Evolutionary conservation across 2,888 invertebrate species (phyloP).

Genomic region (Eupithecia vulgata): DNA sequence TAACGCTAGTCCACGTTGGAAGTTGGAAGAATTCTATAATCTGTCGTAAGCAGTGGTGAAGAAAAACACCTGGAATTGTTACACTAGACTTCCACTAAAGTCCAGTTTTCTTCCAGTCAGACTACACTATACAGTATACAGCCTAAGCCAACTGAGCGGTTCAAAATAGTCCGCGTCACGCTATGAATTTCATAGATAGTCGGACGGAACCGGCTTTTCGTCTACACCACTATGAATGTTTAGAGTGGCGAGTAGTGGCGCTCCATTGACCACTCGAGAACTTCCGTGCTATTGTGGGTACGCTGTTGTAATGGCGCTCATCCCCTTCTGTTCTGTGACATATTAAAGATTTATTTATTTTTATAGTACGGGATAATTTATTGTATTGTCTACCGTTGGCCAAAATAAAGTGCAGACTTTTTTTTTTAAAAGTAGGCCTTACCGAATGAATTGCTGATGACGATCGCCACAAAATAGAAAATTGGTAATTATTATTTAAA

Average conservation of each 20-base stretch:
- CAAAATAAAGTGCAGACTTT: neutral
- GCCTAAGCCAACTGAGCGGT: neutral
- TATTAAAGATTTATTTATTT: conserved; percentile 36
- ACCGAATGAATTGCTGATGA: neutral
- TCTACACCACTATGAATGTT: conserved; percentile 33
- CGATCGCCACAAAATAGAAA: neutral
- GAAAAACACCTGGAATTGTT: no score
- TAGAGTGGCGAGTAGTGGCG: conserved; percentile 53
- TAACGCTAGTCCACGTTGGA: no score
- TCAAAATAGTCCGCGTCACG: neutral
- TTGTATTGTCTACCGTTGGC: neutral
- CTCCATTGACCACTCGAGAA: conserved; percentile 72
- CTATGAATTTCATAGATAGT: neutral
- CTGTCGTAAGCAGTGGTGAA: no score
- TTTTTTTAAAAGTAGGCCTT: neutral
- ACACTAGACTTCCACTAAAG: no score
- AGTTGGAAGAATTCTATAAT: no score
- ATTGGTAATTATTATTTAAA: no score
- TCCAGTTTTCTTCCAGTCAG: no score
- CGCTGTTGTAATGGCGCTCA: conserved; percentile 31
- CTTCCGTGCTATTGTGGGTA: conserved; percentile 59
- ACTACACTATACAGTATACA: no score
- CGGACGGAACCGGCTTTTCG: neutral
- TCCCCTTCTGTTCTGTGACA: conserved; percentile 31
- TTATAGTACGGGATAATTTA: conserved; percentile 3